Evolutionary conservation across 2,888 invertebrate species (phyloP).

Genomic region (Andrena marginata): DNA sequence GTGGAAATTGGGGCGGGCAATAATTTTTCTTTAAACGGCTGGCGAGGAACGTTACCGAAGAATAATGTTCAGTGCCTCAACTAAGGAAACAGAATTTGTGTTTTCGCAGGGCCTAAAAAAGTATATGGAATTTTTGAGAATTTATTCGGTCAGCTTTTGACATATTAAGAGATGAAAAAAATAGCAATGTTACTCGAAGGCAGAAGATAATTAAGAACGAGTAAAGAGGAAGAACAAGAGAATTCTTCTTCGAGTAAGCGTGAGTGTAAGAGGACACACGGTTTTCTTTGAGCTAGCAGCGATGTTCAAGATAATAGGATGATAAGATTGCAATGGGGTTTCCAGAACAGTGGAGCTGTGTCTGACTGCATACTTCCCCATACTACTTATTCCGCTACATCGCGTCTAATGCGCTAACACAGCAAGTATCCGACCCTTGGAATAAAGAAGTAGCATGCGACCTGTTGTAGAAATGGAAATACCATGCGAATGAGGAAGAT

Average conservation of each 20-base stretch:
- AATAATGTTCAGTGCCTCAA: neutral
- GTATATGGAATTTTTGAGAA: neutral
- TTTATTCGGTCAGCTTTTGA: neutral
- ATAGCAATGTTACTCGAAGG: neutral
- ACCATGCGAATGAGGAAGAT: neutral
- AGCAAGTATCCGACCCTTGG: neutral
- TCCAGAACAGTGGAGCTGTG: neutral
- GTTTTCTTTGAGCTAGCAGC: neutral
- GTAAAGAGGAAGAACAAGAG: neutral
- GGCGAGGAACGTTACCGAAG: neutral
- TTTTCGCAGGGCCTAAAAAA: neutral
- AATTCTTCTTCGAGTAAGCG: neutral
- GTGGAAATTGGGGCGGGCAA: neutral
- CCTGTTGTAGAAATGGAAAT: neutral
- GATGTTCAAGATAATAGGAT: neutral
- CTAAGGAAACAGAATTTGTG: neutral
- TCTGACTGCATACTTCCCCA: neutral
- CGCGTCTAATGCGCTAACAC: neutral
- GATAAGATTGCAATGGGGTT: neutral
- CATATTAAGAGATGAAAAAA: neutral
- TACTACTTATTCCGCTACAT: constrained; percentile 3
- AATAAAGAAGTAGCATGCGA: neutral
- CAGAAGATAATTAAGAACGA: neutral
- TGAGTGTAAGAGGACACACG: neutral
- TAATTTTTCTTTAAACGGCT: neutral